phyloP scores from a whole-genome alignment of 2,888 invertebrate genomes.

The Diaprepes abbreviatus region DNA sequence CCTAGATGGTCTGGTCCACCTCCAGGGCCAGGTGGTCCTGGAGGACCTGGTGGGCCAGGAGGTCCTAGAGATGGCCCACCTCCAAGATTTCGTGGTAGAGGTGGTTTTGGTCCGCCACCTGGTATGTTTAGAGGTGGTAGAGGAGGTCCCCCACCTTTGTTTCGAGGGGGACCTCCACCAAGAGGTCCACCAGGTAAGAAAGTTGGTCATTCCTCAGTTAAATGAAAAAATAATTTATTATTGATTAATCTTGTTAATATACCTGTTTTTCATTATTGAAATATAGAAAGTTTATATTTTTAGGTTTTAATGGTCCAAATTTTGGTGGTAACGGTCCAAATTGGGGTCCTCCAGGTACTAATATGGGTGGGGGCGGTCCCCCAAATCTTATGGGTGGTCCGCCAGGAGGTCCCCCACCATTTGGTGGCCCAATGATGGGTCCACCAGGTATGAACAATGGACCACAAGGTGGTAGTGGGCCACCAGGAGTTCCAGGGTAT shows the following conservation, averaged over 20 bases:
- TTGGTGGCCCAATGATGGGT: conserved; percentile 28
- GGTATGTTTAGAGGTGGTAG: conserved; percentile 64
- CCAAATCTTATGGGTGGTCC: conserved; percentile 63
- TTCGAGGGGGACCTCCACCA: conserved; percentile 64
- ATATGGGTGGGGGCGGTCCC: conserved; percentile 67
- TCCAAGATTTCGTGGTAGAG: conserved; percentile 78
- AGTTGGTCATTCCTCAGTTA: too few species aligned
- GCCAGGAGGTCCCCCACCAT: conserved; percentile 40
- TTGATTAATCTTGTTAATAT: too few species aligned
- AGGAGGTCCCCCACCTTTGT: conserved; percentile 70
- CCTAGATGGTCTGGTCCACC: conserved; percentile 52
- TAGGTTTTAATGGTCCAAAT: conserved; percentile 69
- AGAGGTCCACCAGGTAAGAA: conserved; percentile 35
- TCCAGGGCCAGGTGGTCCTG: conserved; percentile 57
- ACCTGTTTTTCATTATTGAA: too few species aligned
- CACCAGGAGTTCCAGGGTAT: conserved; percentile 6
- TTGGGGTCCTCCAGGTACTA: conserved; percentile 71
- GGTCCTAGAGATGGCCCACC: conserved; percentile 70
- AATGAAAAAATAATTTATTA: too few species aligned
- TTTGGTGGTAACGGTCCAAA: conserved; percentile 71
- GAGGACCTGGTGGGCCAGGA: conserved; percentile 60
- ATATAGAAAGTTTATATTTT: too few species aligned
- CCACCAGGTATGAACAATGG: conserved; percentile 50
- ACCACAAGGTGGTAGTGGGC: conserved; percentile 37
- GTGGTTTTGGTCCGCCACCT: conserved; percentile 71